A percentile compares a stretch with the other conserved stretches of the same genome.
These are phyloP conservation scores for Scaptomyza polygonia DNA, from an alignment of 2,888 invertebrate genomes.

Conservation along the genomic window DNA sequence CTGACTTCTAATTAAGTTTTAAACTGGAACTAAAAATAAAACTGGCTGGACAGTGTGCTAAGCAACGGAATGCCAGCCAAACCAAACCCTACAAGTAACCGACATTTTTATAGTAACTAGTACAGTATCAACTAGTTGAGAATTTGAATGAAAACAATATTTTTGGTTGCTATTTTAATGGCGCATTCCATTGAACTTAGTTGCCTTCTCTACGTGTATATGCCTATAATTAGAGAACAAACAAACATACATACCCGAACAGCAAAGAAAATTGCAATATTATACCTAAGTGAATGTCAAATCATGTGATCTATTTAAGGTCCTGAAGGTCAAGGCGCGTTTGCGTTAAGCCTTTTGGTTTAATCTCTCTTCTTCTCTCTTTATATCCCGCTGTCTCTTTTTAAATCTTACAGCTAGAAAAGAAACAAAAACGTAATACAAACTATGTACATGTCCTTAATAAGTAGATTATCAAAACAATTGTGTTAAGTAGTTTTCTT, in stretches of 20 bases:
- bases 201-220: slow-evolving; percentile 50
- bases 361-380: slow-evolving; percentile 38
- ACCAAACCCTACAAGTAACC: slow-evolving; percentile 19
- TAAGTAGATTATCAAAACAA: slow-evolving; percentile 36
- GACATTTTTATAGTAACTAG: slow-evolving; percentile 18
- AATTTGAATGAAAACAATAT: slow-evolving; percentile 18
- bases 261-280: slow-evolving; percentile 72
- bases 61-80: slow-evolving; percentile 31
- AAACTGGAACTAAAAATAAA: too few relatives aligned
- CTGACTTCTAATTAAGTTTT: slow-evolving; percentile 78
- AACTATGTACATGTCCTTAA: slow-evolving; percentile 10
- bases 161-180: slow-evolving; percentile 27
- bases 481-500: slow-evolving; percentile 41
- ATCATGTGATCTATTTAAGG: slow-evolving; percentile 84
- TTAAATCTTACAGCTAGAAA: slow-evolving; percentile 37
- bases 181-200: slow-evolving; percentile 4
- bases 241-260: slow-evolving; percentile 32
- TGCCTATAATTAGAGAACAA: slow-evolving; percentile 47
- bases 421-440: background rate
- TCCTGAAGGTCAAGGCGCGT: slow-evolving; percentile 67
- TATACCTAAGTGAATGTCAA: slow-evolving; percentile 83
- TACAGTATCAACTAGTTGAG: slow-evolving; percentile 27
- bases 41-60: slow-evolving; percentile 23
- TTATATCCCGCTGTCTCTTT: slow-evolving; percentile 20
- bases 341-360: slow-evolving; percentile 63